Evolutionary conservation across 2,797 vertebrate species (phyloP).

Genomic region (Hemitrygon akajei): DNA sequence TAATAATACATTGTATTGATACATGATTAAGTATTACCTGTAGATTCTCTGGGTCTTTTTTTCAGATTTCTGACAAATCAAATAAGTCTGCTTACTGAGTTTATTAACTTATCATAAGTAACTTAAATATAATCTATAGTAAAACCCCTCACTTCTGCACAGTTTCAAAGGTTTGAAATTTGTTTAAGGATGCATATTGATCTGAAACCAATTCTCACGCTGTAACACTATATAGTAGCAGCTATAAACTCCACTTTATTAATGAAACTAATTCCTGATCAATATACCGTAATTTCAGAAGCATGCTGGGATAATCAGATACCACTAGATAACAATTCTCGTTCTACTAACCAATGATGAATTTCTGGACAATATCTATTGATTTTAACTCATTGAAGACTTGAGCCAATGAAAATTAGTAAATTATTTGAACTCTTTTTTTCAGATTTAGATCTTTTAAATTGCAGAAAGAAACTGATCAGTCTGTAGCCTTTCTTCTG

Average conservation of each 20-base stretch:
- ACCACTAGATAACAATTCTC: too few species aligned
- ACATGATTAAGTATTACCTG: neutral
- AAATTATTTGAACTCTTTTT: neutral
- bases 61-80: neutral
- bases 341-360: too few species aligned
- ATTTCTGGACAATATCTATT: neutral
- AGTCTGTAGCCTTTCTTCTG: neutral
- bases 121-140: neutral
- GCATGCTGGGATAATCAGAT: too few species aligned
- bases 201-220: too few species aligned
- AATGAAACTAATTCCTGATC: too few species aligned
- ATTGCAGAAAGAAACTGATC: neutral
- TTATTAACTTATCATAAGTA: neutral
- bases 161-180: neutral
- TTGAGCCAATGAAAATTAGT: constrained; percentile 19
- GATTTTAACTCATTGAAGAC: neutral
- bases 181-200: neutral
- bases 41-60: neutral
- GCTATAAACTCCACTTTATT: too few species aligned
- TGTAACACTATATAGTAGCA: too few species aligned
- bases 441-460: neutral
- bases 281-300: too few species aligned
- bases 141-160: neutral
- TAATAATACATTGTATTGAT: neutral
- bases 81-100: neutral